These are phyloP conservation scores for Athrips mouffetella DNA, from an alignment of 2,888 invertebrate genomes.

Conservation along the genomic window DNA sequence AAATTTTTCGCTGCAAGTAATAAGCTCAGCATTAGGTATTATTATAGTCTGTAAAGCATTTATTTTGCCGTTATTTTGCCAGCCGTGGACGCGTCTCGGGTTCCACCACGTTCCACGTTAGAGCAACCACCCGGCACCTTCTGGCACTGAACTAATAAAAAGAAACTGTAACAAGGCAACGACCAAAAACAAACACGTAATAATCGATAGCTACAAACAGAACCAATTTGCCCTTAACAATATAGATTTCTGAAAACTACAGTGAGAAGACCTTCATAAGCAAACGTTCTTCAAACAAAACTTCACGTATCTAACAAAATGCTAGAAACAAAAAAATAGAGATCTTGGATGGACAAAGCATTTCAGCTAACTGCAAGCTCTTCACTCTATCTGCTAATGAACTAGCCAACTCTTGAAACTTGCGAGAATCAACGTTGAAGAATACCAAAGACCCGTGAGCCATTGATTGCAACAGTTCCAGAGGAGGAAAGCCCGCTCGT, in stretches of 20 bases:
- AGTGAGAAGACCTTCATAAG: too few relatives aligned
- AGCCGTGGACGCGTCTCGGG: conserved; percentile 32
- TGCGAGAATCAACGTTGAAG: background rate
- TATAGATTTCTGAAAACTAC: too few relatives aligned
- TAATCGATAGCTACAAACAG: background rate
- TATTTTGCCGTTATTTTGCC: conserved; percentile 39
- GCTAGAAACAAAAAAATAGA: too few relatives aligned
- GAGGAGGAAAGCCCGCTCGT: conserved; percentile 9
- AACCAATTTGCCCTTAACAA: too few relatives aligned
- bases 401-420: background rate
- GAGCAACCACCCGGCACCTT: conserved; percentile 29
- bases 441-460: conserved; percentile 2
- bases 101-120: conserved; percentile 26
- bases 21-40: conserved; percentile 21
- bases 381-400: background rate
- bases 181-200: conserved; percentile 20
- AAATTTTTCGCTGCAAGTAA: conserved; percentile 22
- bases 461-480: conserved; percentile 17
- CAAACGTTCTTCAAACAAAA: too few relatives aligned
- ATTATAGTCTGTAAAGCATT: conserved; percentile 31
- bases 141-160: conserved; percentile 31
- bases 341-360: too few relatives aligned
- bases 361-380: background rate
- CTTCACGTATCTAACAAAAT: too few relatives aligned
- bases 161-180: too few relatives aligned